A percentile compares a stretch with the other conserved stretches of the same genome.
Evolutionary conservation across 2,797 vertebrate genomes (phyloP).

Genomic region (Crocodylus rhombifer): DNA sequence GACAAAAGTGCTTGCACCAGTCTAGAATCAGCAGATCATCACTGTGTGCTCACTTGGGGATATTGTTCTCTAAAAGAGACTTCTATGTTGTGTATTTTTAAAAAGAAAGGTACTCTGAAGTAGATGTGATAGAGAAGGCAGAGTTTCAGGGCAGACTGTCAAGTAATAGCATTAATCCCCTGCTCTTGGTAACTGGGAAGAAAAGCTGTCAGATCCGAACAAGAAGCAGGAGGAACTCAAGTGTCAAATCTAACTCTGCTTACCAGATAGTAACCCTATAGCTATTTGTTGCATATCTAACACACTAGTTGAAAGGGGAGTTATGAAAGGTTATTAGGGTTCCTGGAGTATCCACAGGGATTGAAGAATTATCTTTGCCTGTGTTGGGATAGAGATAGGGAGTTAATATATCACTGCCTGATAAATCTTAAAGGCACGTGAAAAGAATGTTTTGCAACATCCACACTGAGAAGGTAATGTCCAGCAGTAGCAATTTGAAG

Average conservation of each 20-base stretch:
- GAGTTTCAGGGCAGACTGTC: neutral
- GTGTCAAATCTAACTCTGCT: neutral
- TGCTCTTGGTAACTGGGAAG: neutral
- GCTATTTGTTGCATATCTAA: neutral
- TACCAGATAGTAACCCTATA: neutral
- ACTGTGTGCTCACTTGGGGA: neutral
- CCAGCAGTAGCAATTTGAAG: neutral
- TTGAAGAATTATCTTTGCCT: neutral
- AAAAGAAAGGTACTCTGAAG: neutral
- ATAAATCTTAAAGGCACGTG: neutral
- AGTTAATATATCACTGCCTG: neutral
- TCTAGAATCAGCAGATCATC: neutral
- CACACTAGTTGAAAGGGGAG: neutral
- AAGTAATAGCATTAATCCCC: neutral
- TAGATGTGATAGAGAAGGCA: neutral
- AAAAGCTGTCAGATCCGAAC: neutral
- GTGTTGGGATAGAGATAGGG: neutral
- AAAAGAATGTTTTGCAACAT: neutral
- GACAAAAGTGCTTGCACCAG: neutral
- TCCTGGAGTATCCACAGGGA: neutral
- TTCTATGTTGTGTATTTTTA: neutral
- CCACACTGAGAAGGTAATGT: neutral
- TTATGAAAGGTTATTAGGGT: neutral
- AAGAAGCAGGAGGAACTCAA: neutral
- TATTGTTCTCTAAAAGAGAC: neutral